Evolutionary conservation across 2,888 invertebrate genomes (phyloP), one percentile per base, ranked within the genome.

Genomic region (Ophonus ardosiacus): DNA sequence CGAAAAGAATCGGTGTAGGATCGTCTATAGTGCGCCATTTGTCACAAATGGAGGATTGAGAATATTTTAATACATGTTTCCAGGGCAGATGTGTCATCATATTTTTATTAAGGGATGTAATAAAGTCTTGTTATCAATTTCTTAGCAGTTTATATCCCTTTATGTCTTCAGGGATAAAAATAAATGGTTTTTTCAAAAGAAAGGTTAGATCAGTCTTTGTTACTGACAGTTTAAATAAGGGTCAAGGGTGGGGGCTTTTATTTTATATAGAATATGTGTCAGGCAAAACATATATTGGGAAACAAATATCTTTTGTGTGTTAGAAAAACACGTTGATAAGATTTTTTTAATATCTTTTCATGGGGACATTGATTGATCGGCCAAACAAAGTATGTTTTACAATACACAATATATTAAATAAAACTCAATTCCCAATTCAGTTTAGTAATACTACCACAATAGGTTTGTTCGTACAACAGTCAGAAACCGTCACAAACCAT

Each of bases 61-160:
- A 74, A 74, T 74, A 74, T 74, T 74, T 74, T 74, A 74, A 74
- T 74, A 74, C 40, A 43, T 43, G 40, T 74, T 43, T 18, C 13
- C 17, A 10, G 43, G 43, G 17, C 17, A 40, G 40, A 74, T 40
- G 71, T 74, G 43, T 74, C 68, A 68, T 68, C 68, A 68, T 68
- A 68, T 74, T 74, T 74, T 74, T 74, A 74, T 43, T 43, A 74
- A 74, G 71, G 71, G 31, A 43, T 18, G 71, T 43, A 74, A 74
- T 74, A 74, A 43, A 74, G 71, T 74, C 71, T 74, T 43, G 71
- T 74, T 74, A 74, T 74, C 71, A 74, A 74, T 74, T 74, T 74
- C 10, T 74, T 43, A 13, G 71, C 71, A 74, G 40, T 74, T 74
- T 74, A 68, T 68, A 74, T 43, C 43, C 43, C 40, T 74, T 74